Conservation (phyloP, 2,797 vertebrate genomes). For the Myotis daubentonii region DNA sequence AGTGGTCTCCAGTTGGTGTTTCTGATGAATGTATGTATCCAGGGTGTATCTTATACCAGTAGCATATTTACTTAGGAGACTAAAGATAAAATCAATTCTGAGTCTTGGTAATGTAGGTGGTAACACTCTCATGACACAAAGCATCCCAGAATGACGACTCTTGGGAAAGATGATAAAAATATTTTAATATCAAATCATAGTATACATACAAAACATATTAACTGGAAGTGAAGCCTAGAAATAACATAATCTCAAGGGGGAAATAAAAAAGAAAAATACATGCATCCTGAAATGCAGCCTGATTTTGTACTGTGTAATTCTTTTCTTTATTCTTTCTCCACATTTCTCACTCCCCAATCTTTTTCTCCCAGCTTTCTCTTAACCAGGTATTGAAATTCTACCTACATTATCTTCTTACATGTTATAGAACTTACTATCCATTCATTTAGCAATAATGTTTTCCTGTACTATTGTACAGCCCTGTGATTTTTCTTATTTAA, state of each 20-base stretch:
- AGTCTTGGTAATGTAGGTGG: slow-evolving; percentile 87
- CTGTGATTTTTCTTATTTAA: not conserved
- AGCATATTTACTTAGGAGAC: slow-evolving; percentile 92
- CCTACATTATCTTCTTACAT: not conserved
- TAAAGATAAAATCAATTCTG: slow-evolving; percentile 88
- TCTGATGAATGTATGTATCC: slow-evolving; percentile 89
- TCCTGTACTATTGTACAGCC: not conserved
- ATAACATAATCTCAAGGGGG: not conserved
- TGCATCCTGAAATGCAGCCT: slow-evolving; percentile 13
- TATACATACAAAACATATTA: not conserved
- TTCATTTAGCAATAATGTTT: not conserved
- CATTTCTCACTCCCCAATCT: not conserved
- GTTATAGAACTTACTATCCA: not conserved
- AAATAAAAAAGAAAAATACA: not conserved
- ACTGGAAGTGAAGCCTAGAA: slow-evolving; percentile 34
- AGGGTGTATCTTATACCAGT: slow-evolving; percentile 91
- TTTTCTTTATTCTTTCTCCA: slow-evolving; percentile 13
- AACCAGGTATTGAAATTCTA: not conserved
- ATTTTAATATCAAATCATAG: slow-evolving; percentile 57
- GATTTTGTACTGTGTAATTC: not conserved
- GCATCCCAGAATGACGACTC: slow-evolving; percentile 88
- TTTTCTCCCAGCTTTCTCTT: slow-evolving; percentile 31
- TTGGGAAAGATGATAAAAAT: slow-evolving; percentile 75
- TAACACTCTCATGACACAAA: slow-evolving; percentile 93
- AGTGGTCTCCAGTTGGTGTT: slow-evolving; percentile 83